Evolutionary conservation across 2,113 vertebrate genomes (phyloP), one percentile per base, ranked within the genome.

Genomic region (Natator depressus): DNA sequence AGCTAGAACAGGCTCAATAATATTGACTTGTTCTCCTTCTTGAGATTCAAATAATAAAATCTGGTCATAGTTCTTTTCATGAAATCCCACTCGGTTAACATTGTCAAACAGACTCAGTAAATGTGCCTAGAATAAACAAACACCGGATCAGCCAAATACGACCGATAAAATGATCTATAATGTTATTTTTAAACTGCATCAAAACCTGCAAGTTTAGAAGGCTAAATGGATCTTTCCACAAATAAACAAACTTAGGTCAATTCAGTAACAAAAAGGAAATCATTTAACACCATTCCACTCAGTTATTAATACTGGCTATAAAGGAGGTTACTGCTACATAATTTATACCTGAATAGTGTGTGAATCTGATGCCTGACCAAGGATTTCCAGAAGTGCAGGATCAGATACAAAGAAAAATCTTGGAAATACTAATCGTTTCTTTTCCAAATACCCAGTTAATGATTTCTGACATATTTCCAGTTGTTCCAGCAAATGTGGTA

Each of bases 341-440:
- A 55, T 7, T 96, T 86, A 46, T 98, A 98, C 98, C 98, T 99
- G 98, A 95, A 99, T 98, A 85, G 98, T 99, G n/a, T 99, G 98
- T 54, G 98, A 98, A 95, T 99, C 98, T 62, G 98, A 98, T 90
- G 98, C 98, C 96, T 99, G 98, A 78, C 98, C 98, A 89, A 99
- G 98, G 91, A 99, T 99, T 98, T 99, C 98, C 94, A 99, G 94
- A 89, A 99, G 98, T 89, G 96, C 97, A 72, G 98, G 98, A 83
- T 99, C 98, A 80, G 98, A 99, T 2, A 99, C 98, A 93, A 99
- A 99, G 97, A 99, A 99, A 96, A 99, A 99, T 93, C 98, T 98
- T 76, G 98, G 98, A 96, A 99, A 99, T 13, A 98, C 84, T 87
- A 99, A 96, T 11, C 98, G 91, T 80, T 99, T 99, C 97, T 98